Evolutionary conservation across 2,888 invertebrate species (phyloP).

Genomic region (Rhogogaster chlorosoma): DNA sequence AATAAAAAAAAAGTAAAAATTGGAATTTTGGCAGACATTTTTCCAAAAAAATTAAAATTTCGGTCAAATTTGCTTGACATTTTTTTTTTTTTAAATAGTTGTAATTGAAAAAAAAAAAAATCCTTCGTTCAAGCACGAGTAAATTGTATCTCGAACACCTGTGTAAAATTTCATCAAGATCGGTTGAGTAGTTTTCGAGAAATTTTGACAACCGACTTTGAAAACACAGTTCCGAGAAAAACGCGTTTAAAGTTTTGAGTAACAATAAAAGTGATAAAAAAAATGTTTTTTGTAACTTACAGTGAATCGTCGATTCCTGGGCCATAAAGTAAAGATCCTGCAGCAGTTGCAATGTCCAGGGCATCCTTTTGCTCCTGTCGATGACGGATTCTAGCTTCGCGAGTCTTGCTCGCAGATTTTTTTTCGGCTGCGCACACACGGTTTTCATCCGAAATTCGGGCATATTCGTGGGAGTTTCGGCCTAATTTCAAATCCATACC

Average conservation of each 20-base stretch:
- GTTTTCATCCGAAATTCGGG: conserved; percentile 47
- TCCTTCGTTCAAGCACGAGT: background rate
- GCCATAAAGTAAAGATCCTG: conserved; percentile 60
- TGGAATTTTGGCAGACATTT: too few species aligned
- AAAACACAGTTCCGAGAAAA: too few species aligned
- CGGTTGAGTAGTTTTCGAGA: too few species aligned
- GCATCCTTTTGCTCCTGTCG: conserved; percentile 62
- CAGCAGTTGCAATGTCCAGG: conserved; percentile 60
- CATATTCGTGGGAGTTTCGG: conserved; percentile 46
- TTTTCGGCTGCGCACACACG: conserved; percentile 52
- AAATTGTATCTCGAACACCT: too few species aligned
- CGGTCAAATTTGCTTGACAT: too few species aligned
- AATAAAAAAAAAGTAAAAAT: too few species aligned
- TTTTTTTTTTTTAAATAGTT: too few species aligned
- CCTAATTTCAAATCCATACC: conserved; percentile 51
- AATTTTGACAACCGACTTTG: too few species aligned
- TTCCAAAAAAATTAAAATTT: too few species aligned
- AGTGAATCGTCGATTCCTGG: conserved; percentile 62
- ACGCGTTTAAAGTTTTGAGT: conserved; percentile 27
- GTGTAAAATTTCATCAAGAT: too few species aligned
- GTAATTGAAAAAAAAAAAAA: too few species aligned
- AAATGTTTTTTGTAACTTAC: conserved; percentile 55
- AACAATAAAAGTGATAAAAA: conserved; percentile 46
- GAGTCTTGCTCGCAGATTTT: conserved; percentile 55
- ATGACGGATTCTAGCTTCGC: conserved; percentile 59